phyloP scores from a whole-genome alignment of 2,113 vertebrate genomes.

The Ploceus nigricollis region DNA sequence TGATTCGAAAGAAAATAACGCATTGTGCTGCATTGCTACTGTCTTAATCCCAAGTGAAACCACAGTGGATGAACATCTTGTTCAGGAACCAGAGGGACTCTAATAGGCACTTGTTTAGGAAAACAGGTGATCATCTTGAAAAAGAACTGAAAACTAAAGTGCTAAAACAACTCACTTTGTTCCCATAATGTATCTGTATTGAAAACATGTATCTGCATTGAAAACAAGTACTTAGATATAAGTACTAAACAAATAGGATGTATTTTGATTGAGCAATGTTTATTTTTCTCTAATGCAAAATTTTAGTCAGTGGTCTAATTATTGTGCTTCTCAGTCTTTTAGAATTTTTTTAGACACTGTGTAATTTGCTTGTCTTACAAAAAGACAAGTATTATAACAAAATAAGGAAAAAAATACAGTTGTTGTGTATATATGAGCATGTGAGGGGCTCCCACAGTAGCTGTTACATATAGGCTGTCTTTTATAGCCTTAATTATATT shows the following conservation, averaged over 20 bases:
- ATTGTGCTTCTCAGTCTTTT: not conserved
- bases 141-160: not conserved
- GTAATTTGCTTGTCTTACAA: not conserved
- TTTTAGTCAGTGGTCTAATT: not conserved
- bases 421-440: not conserved
- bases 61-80: not conserved
- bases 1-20: not conserved
- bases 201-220: not conserved
- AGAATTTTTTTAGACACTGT: not conserved
- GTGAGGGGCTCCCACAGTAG: slow-evolving; percentile 42
- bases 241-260: not conserved
- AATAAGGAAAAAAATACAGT: slow-evolving; percentile 23
- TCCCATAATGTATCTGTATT: not conserved
- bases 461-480: slow-evolving; percentile 55
- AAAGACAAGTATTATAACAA: slow-evolving; percentile 37
- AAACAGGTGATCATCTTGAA: not conserved
- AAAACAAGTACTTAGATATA: not conserved
- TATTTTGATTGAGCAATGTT: not conserved
- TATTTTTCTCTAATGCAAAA: slow-evolving; percentile 19
- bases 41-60: not conserved
- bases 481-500: slow-evolving; percentile 73
- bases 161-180: not conserved
- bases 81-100: not conserved
- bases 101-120: not conserved
- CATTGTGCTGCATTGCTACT: not conserved